Base-by-base conservation (phyloP, 2,113 vertebrate species). In the Meriones unguiculatus region DNA sequence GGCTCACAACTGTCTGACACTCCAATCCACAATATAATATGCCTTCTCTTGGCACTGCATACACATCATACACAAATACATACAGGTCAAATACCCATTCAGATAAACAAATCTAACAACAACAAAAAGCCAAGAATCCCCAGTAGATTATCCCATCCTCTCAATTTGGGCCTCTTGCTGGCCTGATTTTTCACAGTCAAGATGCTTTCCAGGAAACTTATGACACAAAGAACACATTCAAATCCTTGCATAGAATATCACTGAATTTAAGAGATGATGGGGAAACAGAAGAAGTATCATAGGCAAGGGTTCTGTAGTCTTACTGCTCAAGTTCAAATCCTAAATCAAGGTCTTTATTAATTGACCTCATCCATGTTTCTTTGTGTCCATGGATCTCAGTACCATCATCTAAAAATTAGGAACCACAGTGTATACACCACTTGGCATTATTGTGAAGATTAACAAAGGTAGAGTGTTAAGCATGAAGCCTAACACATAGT, bases 301-400 rank as follows among this genome's bases (percentile, higher is more conserved):
- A 64, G 73, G 50, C 77, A 91, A 78, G 54, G n/a, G 20, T 38
- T 57, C 82, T 92, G 76, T 50, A 73, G 13, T 77, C 81, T 95
- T 24, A 72, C 14, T 73, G 38, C 41, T 10, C 9, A 95, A 93
- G 28, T 90, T 90, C 89, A 97, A 97, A 91, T 96, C 38, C 73
- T 67, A 2, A 18, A 78, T 93, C 65, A 95, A 65, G 72, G 30
- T 35, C 41, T 25, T 93, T 90, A 62, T 38, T 95, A 80, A 84
- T 73, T 93, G 54, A 64, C 2, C 73, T 91, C 15, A 28, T 67
- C 24, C 25, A 84, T 35, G 24, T 96, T 62, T 94, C 89, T 82
- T 92, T 9, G 92, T 20, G 2, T 82, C 46, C 52, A 52, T 46
- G 77, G 57, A 46, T 81, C 25, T 93, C 76, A 87, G 88, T 89